Base-by-base conservation (phyloP, 2,888 invertebrate genomes). In the Seira musarum region DNA sequence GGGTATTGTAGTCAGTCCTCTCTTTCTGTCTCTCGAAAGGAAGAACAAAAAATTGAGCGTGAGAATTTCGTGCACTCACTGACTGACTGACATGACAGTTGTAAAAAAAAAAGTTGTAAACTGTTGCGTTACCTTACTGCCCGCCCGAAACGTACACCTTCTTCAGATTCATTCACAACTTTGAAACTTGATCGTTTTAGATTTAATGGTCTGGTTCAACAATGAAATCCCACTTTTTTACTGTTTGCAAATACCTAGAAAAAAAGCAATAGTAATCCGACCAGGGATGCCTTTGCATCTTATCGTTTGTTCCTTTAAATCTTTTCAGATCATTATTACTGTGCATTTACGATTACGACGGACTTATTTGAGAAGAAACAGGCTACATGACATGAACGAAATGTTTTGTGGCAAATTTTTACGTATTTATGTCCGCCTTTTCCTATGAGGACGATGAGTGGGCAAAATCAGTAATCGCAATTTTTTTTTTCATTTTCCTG, bases 1-100 rank as follows among this genome's bases (percentile, higher is more conserved):
- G 30, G 30, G 30, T 30, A 30, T 8, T 30, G n/a, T n/a, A n/a
- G n/a, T n/a, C n/a, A n/a, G n/a, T n/a, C n/a, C n/a, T n/a, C n/a
- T 8, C 30, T 30, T 8, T 30, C 30, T 2, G 2, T 8, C 30
- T 30, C 30, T 30, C 30, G 2, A 2, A 30, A 30, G 30, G 30
- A 30, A 30, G 61, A 61, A 61, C 24, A 22, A 57, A 71, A 71
- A 71, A 61, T 30, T 30, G 30, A 30, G 30, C 71, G 71, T 71
- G 71, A 71, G 71, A 71, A 71, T 71, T 63, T 61, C 71, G 71
- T 71, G 61, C 60, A 71, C 46, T 70, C 60, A 30, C 30, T 30
- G 30, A 30, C 30, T 30, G 30, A 30, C 30, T 30, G 30, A 30
- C 30, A 30, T 30, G 30, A 30, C 30, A 30, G 30, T 30, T 30